Evolutionary conservation across 2,113 vertebrate genomes (phyloP).

Genomic region (Oxyura jamaicensis): DNA sequence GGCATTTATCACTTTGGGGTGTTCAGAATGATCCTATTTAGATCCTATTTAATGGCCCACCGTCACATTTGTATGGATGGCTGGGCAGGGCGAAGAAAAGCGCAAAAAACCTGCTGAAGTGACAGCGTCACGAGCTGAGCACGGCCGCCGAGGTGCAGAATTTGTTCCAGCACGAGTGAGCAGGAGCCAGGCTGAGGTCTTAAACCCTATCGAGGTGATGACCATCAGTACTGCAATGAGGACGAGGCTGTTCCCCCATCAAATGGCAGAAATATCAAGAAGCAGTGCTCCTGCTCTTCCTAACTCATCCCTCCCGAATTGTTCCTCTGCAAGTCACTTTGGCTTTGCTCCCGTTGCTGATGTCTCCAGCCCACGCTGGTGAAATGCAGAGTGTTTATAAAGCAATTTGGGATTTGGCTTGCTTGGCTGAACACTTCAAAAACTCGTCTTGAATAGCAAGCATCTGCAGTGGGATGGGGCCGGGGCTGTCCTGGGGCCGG

Average conservation of each 20-base stretch:
- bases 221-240: background rate
- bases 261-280: background rate
- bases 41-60: background rate
- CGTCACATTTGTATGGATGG: background rate
- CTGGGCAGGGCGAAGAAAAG: background rate
- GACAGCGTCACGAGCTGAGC: rapidly evolving
- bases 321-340: slow-evolving; percentile 5
- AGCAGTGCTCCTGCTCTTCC: slow-evolving; percentile 24
- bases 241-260: background rate
- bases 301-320: background rate
- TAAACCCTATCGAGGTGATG: background rate
- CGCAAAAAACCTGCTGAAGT: background rate
- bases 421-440: slow-evolving; percentile 68
- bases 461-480: slow-evolving; percentile 19
- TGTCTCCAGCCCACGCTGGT: slow-evolving; percentile 57
- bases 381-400: slow-evolving; percentile 46
- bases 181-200: background rate
- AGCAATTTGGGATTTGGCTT: slow-evolving; percentile 74
- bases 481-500: background rate
- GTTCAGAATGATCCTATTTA: background rate
- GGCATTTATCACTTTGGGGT: slow-evolving; percentile 34
- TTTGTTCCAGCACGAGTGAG: background rate
- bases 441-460: slow-evolving; percentile 42
- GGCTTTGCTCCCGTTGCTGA: slow-evolving; percentile 40
- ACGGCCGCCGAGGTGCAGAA: rapidly evolving